Evolutionary conservation across 2,113 vertebrate genomes (phyloP).

Genomic region (Petrocephalus zakoni): DNA sequence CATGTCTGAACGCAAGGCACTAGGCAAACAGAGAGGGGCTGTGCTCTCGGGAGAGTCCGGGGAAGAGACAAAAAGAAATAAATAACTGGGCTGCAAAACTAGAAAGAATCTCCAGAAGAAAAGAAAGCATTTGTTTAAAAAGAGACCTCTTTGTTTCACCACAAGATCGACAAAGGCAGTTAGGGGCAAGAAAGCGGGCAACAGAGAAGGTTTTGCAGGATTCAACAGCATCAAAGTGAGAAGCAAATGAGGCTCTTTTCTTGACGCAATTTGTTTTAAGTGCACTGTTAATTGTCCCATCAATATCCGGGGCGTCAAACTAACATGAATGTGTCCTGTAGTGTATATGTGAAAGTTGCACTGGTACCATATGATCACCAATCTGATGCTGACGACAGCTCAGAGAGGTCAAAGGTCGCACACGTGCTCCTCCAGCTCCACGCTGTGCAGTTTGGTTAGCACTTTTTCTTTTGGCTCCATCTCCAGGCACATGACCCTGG

Average conservation of each 20-base stretch:
- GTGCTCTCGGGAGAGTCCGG: not conserved
- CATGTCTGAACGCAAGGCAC: not conserved
- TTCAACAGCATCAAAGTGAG: not conserved
- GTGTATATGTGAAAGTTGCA: not conserved
- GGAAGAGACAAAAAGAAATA: not conserved
- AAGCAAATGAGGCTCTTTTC: not conserved
- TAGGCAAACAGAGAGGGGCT: not conserved
- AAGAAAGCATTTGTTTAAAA: not conserved
- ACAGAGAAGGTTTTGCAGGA: not conserved
- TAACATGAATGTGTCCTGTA: not conserved
- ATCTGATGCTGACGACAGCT: not conserved
- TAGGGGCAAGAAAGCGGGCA: not conserved
- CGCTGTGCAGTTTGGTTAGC: not conserved
- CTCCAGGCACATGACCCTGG: not conserved
- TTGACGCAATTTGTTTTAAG: not conserved
- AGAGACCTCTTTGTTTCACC: not conserved
- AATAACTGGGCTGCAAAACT: not conserved
- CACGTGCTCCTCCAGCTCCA: not conserved
- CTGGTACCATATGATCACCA: not conserved
- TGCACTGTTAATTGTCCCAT: not conserved
- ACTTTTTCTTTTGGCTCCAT: not conserved
- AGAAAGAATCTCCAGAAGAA: not conserved
- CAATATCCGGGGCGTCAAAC: not conserved
- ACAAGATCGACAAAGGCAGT: not conserved
- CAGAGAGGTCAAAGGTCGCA: not conserved